Conservation (phyloP, 2,888 invertebrate species). For the Nipponacmea schrenckii region DNA sequence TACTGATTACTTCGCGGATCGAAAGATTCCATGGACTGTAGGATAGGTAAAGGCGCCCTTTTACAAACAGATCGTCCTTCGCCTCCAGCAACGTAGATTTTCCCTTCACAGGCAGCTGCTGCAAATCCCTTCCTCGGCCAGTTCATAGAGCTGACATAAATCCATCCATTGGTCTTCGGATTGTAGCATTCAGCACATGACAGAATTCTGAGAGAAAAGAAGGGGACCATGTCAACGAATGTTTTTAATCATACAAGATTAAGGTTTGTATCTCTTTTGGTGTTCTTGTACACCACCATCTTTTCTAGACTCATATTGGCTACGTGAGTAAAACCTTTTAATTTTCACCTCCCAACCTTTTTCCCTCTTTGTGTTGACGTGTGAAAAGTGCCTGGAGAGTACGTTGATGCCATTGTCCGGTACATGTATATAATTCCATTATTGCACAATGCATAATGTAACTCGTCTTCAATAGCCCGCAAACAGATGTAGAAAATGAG, state of each 20-base stretch:
- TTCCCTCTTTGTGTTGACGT: too few species aligned
- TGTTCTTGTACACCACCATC: too few species aligned
- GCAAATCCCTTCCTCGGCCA: constrained; percentile 36
- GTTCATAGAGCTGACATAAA: constrained; percentile 31
- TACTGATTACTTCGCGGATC: constrained; percentile 42
- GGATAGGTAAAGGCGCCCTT: constrained; percentile 30
- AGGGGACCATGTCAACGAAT: background rate
- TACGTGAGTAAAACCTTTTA: too few species aligned
- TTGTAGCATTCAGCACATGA: constrained; percentile 47
- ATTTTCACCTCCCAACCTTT: too few species aligned
- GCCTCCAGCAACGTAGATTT: constrained; percentile 47
- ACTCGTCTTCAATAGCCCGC: too few species aligned
- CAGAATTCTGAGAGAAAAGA: constrained; percentile 36
- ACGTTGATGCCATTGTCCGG: too few species aligned
- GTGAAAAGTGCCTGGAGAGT: too few species aligned
- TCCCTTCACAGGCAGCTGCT: constrained; percentile 31
- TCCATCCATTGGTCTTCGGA: constrained; percentile 40
- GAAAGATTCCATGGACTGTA: constrained; percentile 41
- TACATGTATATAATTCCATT: too few species aligned
- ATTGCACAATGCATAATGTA: too few species aligned
- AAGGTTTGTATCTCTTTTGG: too few species aligned
- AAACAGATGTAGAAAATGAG: too few species aligned
- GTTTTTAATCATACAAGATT: background rate
- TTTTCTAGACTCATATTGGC: too few species aligned
- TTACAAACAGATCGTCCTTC: constrained; percentile 29